Conservation (phyloP, 2,888 invertebrate genomes). For the Hartigia nigra region DNA sequence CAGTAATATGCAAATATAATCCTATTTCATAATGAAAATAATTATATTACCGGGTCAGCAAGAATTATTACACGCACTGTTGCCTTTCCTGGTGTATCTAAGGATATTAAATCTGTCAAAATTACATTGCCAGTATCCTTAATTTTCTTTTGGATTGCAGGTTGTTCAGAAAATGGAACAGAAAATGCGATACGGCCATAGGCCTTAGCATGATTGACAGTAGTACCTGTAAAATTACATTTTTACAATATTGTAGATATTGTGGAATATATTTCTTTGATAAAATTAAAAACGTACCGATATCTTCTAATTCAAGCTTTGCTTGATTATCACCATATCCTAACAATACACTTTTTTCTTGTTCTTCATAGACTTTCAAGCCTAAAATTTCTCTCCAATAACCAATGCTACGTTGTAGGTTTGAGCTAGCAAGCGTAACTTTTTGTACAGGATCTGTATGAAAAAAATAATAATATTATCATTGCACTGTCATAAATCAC, state of each 20-base stretch:
- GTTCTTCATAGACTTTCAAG: constrained; percentile 77
- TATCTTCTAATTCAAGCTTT: constrained; percentile 80
- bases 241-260: background rate
- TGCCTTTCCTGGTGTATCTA: constrained; percentile 98
- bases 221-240: constrained; percentile 65
- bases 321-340: constrained; percentile 81
- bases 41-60: constrained; percentile 83
- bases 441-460: constrained; percentile 81
- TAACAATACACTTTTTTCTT: constrained; percentile 72
- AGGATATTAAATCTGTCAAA: constrained; percentile 88
- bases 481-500: background rate
- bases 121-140: constrained; percentile 79
- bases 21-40: constrained; percentile 1
- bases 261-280: background rate
- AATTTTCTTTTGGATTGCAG: constrained; percentile 80
- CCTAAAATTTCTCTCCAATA: constrained; percentile 88
- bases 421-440: constrained; percentile 82
- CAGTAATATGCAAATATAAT: constrained; percentile 4
- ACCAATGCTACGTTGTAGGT: constrained; percentile 78
- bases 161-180: constrained; percentile 82
- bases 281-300: constrained; percentile 68
- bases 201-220: constrained; percentile 86
- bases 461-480: constrained; percentile 21
- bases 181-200: constrained; percentile 97
- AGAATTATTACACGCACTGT: constrained; percentile 96